phyloP scores from a whole-genome alignment of 2,113 vertebrate genomes.

The Pteropus alecto region DNA sequence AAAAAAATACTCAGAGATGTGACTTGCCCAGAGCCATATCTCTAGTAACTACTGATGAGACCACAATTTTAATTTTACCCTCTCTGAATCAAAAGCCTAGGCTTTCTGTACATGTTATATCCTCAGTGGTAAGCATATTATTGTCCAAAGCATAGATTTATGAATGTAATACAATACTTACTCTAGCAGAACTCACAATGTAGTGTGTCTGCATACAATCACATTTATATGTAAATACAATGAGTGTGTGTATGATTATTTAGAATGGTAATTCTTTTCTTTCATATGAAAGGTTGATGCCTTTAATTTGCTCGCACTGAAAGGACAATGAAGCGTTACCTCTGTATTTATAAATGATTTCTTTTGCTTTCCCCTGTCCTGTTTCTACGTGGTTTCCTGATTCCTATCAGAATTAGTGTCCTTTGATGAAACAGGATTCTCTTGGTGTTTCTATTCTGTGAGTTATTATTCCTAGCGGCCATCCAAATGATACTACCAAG shows the following conservation, averaged over 20 bases:
- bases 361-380: neutral
- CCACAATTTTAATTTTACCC: neutral
- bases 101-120: neutral
- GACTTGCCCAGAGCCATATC: neutral
- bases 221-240: neutral
- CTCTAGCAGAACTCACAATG: neutral
- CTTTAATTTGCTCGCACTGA: neutral
- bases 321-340: neutral
- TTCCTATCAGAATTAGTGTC: neutral
- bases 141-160: neutral
- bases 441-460: neutral
- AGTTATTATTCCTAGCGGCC: slow-evolving; percentile 33
- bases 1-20: neutral
- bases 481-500: slow-evolving; percentile 51
- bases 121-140: neutral
- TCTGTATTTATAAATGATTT: neutral
- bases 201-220: neutral
- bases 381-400: slow-evolving; percentile 15
- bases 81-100: neutral
- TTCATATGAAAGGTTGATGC: neutral
- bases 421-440: neutral
- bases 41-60: neutral
- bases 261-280: neutral
- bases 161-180: neutral
- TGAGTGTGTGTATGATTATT: neutral